These are phyloP conservation scores for Hydra vulgaris DNA, from an alignment of 30 jellyfish, hydroid and myxozoan genomes.

Conservation along the genomic window DNA sequence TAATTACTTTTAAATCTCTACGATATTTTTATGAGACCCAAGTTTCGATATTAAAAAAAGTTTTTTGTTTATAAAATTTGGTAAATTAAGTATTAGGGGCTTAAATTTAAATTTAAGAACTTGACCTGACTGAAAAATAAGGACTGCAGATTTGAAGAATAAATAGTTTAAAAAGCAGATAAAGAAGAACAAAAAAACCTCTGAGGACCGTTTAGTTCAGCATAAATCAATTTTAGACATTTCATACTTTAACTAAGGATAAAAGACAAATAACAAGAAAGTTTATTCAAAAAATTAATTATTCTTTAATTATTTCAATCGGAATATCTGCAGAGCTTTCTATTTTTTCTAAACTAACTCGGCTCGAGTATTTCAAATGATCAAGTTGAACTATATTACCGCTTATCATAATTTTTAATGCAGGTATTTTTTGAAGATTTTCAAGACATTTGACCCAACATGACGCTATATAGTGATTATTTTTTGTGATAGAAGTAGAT, in stretches of 20 bases:
- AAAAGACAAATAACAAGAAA: neutral
- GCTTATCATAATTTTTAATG: slow-evolving; percentile 3
- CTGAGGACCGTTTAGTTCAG: neutral
- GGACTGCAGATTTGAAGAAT: neutral
- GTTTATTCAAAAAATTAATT: neutral
- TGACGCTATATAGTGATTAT: neutral
- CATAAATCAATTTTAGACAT: neutral
- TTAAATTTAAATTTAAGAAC: neutral
- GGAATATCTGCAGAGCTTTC: neutral
- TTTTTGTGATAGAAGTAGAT: neutral
- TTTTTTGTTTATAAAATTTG: neutral
- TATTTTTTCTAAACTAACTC: neutral
- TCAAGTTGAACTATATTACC: neutral
- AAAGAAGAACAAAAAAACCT: too few species aligned
- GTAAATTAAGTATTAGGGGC: neutral
- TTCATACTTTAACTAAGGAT: neutral
- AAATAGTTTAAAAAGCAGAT: neutral
- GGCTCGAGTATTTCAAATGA: neutral
- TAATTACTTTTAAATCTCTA: neutral
- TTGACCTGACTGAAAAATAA: neutral
- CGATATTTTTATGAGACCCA: neutral
- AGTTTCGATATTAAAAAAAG: neutral
- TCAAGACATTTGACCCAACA: slow-evolving; percentile 12
- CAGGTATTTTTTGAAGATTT: slow-evolving; percentile 6
- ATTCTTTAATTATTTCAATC: neutral